phyloP scores from a whole-genome alignment of 2,888 invertebrate genomes.

The Acrobasis suavella region DNA sequence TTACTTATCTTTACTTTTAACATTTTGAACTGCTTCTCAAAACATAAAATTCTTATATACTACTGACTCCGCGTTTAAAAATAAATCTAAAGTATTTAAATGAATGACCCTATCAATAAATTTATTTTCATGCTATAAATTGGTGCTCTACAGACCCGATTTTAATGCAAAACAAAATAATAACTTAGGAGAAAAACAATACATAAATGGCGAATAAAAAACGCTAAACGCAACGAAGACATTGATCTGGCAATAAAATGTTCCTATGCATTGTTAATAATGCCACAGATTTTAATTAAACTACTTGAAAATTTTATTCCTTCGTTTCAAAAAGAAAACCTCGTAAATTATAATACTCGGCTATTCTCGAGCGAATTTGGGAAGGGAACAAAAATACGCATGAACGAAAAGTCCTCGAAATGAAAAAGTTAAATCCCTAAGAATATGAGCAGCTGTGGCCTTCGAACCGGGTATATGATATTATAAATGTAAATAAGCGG shows the following conservation, averaged over 20 bases:
- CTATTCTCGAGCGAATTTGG: neutral
- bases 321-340: conserved; percentile 2
- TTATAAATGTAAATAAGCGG: conserved; percentile 18
- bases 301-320: conserved; percentile 33
- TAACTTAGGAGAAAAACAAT: too few relatives aligned
- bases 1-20: too few relatives aligned
- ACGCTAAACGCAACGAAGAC: conserved; percentile 34
- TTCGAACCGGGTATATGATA: conserved; percentile 10
- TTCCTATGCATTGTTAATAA: conserved; percentile 31
- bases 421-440: conserved; percentile 17
- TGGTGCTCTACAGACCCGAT: too few relatives aligned
- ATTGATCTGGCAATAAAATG: conserved; percentile 36
- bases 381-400: neutral
- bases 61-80: too few relatives aligned
- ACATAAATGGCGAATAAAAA: conserved; percentile 28
- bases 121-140: too few relatives aligned
- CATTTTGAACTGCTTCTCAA: too few relatives aligned
- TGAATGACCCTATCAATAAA: too few relatives aligned
- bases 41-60: too few relatives aligned
- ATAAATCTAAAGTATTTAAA: too few relatives aligned
- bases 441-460: conserved; percentile 14
- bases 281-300: conserved; percentile 38
- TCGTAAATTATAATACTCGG: conserved; percentile 12
- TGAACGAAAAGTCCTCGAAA: conserved; percentile 17
- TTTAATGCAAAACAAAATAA: too few relatives aligned